phyloP scores from a whole-genome alignment of 2,113 vertebrate species.

The Tursiops truncatus region DNA sequence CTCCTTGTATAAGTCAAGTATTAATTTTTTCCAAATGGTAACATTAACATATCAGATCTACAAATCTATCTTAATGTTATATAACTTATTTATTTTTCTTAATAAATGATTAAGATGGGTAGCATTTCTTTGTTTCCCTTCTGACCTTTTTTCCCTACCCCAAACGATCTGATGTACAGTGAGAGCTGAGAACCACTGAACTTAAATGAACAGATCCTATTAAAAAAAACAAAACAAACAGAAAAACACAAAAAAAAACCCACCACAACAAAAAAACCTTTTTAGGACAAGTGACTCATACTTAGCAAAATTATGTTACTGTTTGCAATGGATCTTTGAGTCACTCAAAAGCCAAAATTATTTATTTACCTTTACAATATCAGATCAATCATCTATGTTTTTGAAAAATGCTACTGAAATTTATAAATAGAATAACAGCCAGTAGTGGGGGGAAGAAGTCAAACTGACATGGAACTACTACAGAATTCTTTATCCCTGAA shows the following conservation, averaged over 20 bases:
- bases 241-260: not conserved
- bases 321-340: not conserved
- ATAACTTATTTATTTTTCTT: slow-evolving; percentile 16
- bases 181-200: slow-evolving; percentile 9
- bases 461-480: not conserved
- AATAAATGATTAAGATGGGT: slow-evolving; percentile 5
- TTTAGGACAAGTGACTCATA: not conserved
- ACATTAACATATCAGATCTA: slow-evolving; percentile 41
- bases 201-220: slow-evolving; percentile 11
- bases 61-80: slow-evolving; percentile 10
- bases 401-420: slow-evolving; percentile 42
- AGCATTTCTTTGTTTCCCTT: slow-evolving; percentile 39
- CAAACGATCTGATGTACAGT: not conserved
- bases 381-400: slow-evolving; percentile 12
- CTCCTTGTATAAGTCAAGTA: slow-evolving; percentile 55
- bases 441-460: not conserved
- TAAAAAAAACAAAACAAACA: not conserved
- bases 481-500: slow-evolving; percentile 23
- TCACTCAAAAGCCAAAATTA: slow-evolving; percentile 38
- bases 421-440: slow-evolving; percentile 10
- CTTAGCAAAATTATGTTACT: slow-evolving; percentile 12
- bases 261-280: not conserved
- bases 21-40: slow-evolving; percentile 39
- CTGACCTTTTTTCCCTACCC: not conserved
- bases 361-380: slow-evolving; percentile 33